phyloP scores from a whole-genome alignment of 2,113 vertebrate genomes.

The Xiphias gladius region DNA sequence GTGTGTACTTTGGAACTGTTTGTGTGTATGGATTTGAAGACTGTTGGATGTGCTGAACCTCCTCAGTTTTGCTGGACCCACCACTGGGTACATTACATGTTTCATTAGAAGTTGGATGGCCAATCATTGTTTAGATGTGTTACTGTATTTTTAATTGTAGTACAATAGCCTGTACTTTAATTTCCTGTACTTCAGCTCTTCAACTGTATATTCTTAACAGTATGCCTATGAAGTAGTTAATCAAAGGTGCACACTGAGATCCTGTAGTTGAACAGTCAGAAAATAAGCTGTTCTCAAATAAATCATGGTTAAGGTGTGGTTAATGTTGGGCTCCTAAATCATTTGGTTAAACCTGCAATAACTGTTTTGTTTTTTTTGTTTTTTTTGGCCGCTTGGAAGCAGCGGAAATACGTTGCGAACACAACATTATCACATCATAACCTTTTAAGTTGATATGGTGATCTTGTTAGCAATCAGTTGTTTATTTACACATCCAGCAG shows the following conservation, averaged over 20 bases:
- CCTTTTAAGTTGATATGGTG: too few species aligned
- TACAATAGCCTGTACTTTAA: not conserved
- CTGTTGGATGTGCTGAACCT: not conserved
- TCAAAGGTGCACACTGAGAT: not conserved
- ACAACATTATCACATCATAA: too few species aligned
- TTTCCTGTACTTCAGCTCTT: not conserved
- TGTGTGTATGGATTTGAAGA: slow-evolving; percentile 5
- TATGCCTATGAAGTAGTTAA: not conserved
- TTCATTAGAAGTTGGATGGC: not conserved
- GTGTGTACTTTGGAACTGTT: slow-evolving; percentile 4
- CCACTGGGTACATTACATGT: not conserved
- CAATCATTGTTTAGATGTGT: not conserved
- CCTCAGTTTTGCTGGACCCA: not conserved
- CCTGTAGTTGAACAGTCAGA: not conserved
- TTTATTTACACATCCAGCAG: too few species aligned
- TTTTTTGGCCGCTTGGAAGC: too few species aligned
- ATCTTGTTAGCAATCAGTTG: too few species aligned
- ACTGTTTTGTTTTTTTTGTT: too few species aligned
- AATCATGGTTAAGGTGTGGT: too few species aligned
- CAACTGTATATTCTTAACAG: not conserved
- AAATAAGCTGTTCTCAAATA: too few species aligned
- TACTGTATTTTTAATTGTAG: not conserved
- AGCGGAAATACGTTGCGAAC: too few species aligned
- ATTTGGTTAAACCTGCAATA: too few species aligned
- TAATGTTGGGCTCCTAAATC: too few species aligned